phyloP scores from a whole-genome alignment of 2,113 vertebrate genomes.

The Cryptotis parvus region DNA sequence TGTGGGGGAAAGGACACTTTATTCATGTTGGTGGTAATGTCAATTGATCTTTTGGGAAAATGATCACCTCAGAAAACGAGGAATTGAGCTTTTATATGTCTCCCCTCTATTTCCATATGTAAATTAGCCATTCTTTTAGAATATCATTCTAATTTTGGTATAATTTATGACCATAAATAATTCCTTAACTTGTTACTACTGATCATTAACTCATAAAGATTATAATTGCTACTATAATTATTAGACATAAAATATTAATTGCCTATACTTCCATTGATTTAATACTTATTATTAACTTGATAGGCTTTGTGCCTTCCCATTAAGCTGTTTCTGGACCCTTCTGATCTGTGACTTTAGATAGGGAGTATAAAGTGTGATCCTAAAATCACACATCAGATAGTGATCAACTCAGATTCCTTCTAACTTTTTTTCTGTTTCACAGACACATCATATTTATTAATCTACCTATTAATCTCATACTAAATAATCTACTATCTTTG shows the following conservation, averaged over 20 bases:
- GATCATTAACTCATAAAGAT: constrained; percentile 61
- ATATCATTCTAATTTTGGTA: constrained; percentile 36
- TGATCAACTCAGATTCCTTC: not conserved
- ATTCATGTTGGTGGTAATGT: too few species aligned
- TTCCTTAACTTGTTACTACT: constrained; percentile 44
- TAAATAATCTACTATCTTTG: too few species aligned
- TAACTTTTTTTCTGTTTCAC: not conserved
- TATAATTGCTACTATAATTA: constrained; percentile 55
- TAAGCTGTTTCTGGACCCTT: not conserved
- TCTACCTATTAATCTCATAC: not conserved
- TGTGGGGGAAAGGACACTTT: too few species aligned
- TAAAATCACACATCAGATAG: not conserved
- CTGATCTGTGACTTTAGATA: not conserved
- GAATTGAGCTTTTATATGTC: not conserved
- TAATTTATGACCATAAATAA: constrained; percentile 44
- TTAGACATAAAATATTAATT: constrained; percentile 66
- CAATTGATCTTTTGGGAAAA: too few species aligned
- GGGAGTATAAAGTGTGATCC: not conserved
- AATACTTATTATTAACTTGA: constrained; percentile 5
- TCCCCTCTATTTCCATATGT: not conserved
- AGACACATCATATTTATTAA: not conserved
- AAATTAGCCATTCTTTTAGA: not conserved
- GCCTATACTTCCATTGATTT: not conserved
- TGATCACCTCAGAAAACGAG: not conserved
- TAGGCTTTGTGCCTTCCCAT: not conserved